Base-by-base conservation (phyloP, 2,113 vertebrate genomes). In the Seriola quinqueradiata region DNA sequence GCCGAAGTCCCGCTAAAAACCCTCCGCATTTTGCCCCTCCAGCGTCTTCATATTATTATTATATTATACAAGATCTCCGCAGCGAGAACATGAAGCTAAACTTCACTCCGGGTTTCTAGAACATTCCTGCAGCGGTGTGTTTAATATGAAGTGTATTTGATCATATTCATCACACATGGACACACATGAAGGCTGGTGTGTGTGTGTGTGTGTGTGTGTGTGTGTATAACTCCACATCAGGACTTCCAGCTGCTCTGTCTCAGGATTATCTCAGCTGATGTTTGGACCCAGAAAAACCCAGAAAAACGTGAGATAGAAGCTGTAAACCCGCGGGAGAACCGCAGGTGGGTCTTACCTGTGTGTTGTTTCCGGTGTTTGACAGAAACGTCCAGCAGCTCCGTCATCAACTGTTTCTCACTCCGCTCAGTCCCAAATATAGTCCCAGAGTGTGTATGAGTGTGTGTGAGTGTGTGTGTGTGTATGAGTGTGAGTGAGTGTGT, bases 371-470 rank as follows among this genome's bases (percentile, higher is more conserved):
- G 44, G 64, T 46, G 59, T 48, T 5, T 1, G 54, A 54, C 46
- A 58, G 61, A 77, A 69, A 77, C 74, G 58, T 86, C 79, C 72
- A 77, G 70, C 74, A 65, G 85, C 80, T 81, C 59, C 64, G 78
- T n/a, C 66, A 79, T 16, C 67, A 48, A 69, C 75, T 38, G 77
- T 12, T 46, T 17, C 55, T 57, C 52, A 8, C 36, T 8, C 36
- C 59, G 28, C 46, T 5, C 79, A 16, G 11, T 11, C 54, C 77
- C 81, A 75, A 40, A 70, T 78, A 71, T 68, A 81, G 59, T 5
- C 54, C 34, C 44, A 11, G 66, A 21, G 52, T 23, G 66, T 14
- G 25, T 25, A 25, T 25, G 25, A 25, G 25, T 25, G 78, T 23
- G 44, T 19, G 60, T 17, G 67, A 50, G 60, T 40, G 71, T 25